Evolutionary conservation across 2,888 invertebrate species (phyloP).

Genomic region (Branchellion lobata): DNA sequence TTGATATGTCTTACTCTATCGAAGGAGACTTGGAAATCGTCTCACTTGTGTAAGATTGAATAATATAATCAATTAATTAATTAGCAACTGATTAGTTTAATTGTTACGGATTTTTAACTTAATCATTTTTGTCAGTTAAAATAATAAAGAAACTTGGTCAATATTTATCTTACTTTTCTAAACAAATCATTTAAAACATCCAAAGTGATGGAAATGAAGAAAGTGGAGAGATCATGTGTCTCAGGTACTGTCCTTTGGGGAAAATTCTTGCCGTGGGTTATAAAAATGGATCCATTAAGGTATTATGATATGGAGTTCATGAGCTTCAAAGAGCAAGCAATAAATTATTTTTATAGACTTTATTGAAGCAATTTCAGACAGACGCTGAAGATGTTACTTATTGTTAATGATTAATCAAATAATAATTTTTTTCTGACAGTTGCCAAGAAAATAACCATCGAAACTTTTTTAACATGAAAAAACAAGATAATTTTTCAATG

Average conservation of each 20-base stretch:
- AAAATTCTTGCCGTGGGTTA: not conserved
- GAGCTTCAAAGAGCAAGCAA: not conserved
- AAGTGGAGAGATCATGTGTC: not conserved
- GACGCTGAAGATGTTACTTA: too few species aligned
- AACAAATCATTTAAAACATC: not conserved
- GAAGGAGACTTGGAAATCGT: not conserved
- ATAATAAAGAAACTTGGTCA: too few species aligned
- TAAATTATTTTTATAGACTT: not conserved
- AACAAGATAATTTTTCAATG: not conserved
- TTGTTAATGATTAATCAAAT: too few species aligned
- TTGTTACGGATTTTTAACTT: too few species aligned
- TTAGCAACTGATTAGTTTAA: too few species aligned
- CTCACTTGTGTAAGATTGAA: not conserved
- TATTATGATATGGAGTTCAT: not conserved
- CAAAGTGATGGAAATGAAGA: not conserved
- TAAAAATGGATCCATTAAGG: constrained; percentile 8
- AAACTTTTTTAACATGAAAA: too few species aligned
- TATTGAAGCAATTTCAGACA: too few species aligned
- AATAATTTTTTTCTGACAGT: too few species aligned
- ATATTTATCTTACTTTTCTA: too few species aligned
- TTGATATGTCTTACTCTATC: not conserved
- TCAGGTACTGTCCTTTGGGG: not conserved
- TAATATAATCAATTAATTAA: not conserved
- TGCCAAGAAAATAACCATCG: too few species aligned
- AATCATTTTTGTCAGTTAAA: too few species aligned